phyloP scores from a whole-genome alignment of 1,140 invertebrate species.

The Papilio glaucus region DNA sequence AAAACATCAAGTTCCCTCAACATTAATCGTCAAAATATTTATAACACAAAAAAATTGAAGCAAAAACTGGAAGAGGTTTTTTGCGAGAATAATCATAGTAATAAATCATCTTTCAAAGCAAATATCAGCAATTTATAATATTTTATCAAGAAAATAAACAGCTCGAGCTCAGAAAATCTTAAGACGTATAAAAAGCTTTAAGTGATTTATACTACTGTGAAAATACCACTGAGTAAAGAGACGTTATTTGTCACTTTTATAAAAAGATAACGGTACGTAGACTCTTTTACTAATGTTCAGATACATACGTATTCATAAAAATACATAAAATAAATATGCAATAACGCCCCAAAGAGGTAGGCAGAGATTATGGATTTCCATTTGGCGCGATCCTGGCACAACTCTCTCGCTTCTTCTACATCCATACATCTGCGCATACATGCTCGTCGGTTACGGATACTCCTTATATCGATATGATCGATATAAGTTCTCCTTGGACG shows the following conservation, averaged over 20 bases:
- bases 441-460: no score
- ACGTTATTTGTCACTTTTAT: not conserved
- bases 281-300: not conserved
- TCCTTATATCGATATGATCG: no score
- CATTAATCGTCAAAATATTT: not conserved
- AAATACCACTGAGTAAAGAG: not conserved
- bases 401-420: no score
- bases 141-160: slow-evolving; percentile 11
- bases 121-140: not conserved
- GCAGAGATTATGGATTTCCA: no score
- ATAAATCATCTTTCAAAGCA: slow-evolving; percentile 1
- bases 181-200: not conserved
- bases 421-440: no score
- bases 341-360: no score
- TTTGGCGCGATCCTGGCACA: no score
- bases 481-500: no score
- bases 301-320: no score
- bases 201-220: not conserved
- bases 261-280: not conserved
- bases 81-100: not conserved
- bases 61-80: not conserved
- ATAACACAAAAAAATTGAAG: not conserved
- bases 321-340: no score
- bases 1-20: no score
- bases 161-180: slow-evolving; percentile 5